A percentile compares a stretch with the other conserved stretches of the same genome.
These are phyloP conservation scores for Meriones psammophilus DNA, from an alignment of 2,797 vertebrate genomes.

Conservation along the genomic window DNA sequence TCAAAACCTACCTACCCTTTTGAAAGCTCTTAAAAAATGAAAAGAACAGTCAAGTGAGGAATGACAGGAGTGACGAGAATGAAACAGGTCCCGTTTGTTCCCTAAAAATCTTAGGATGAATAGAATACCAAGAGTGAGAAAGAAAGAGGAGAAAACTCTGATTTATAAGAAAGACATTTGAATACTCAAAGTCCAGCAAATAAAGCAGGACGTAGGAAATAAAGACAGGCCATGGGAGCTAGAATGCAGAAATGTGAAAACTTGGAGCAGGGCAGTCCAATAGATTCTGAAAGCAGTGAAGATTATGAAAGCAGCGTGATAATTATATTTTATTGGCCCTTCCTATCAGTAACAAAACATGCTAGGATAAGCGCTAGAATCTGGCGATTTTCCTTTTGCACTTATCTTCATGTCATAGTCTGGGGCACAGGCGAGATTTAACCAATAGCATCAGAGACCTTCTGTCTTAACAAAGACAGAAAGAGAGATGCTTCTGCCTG, in stretches of 20 bases:
- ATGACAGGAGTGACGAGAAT: background rate
- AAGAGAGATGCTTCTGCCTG: conserved; percentile 1
- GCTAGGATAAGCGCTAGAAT: background rate
- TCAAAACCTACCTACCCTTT: conserved; percentile 4
- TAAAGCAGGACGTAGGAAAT: fast-evolving
- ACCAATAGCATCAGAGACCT: background rate
- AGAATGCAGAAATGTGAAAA: background rate
- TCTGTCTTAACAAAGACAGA: background rate
- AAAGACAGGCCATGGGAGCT: background rate
- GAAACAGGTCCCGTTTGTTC: background rate
- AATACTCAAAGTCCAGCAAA: background rate
- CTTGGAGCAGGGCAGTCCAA: background rate
- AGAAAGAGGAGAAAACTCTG: background rate
- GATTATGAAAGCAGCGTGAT: background rate
- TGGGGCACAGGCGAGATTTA: background rate
- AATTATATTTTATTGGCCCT: background rate
- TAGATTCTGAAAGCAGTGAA: background rate
- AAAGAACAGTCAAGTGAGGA: background rate
- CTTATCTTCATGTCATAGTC: conserved; percentile 31
- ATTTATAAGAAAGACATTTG: background rate
- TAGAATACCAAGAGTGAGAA: background rate
- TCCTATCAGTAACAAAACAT: background rate
- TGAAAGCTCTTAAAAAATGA: conserved; percentile 22
- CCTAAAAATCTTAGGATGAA: background rate
- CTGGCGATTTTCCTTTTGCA: background rate